phyloP scores from a whole-genome alignment of 2,888 invertebrate genomes.

The Apamea crenata region DNA sequence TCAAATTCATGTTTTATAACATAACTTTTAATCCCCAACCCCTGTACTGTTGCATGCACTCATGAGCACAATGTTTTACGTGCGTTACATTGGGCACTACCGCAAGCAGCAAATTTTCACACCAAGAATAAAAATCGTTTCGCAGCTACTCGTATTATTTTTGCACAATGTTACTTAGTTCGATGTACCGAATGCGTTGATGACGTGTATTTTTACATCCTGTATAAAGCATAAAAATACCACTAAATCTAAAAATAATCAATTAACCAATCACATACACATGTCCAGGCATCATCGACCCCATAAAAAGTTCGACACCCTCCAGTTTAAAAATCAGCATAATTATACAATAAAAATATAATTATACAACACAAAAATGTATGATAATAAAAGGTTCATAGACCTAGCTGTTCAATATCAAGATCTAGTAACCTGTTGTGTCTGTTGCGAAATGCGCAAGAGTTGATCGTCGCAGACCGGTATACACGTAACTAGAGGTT shows the following conservation, averaged over 20 bases:
- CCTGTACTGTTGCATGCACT: too few species aligned
- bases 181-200: too few species aligned
- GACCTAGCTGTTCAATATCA: conserved; percentile 64
- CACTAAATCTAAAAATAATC: conserved; percentile 14
- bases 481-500: conserved; percentile 27
- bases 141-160: not conserved
- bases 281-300: conserved; percentile 16
- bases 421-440: conserved; percentile 64
- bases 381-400: conserved; percentile 59
- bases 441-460: conserved; percentile 62
- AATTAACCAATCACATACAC: not conserved
- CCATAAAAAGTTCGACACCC: conserved; percentile 39
- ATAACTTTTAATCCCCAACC: too few species aligned
- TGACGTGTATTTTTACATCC: too few species aligned
- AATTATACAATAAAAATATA: conserved; percentile 26
- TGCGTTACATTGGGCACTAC: too few species aligned
- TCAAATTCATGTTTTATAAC: too few species aligned
- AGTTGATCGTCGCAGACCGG: conserved; percentile 40
- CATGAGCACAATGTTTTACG: too few species aligned
- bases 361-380: conserved; percentile 26
- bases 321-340: conserved; percentile 23
- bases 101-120: too few species aligned
- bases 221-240: not conserved
- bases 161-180: not conserved
- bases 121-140: not conserved